Percentiles rank a stretch among this genome's conserved stretches.
Evolutionary conservation across 1,140 invertebrate genomes (phyloP).

Genomic region (Bombyx mandarina): DNA sequence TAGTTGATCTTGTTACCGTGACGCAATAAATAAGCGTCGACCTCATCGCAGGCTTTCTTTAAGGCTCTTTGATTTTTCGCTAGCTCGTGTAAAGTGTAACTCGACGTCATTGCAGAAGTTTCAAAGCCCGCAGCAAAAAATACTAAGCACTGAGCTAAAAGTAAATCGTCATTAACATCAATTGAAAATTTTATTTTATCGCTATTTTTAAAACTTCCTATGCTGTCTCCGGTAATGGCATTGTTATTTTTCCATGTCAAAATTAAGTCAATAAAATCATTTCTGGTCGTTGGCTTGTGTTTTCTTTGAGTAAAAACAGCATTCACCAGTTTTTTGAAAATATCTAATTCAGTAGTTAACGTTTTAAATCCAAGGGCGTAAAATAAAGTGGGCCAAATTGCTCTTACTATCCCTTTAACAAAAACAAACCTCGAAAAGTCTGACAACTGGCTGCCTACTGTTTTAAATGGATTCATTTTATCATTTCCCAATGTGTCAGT

Average conservation of each 20-base stretch:
- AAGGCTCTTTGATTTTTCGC: constrained; percentile 73
- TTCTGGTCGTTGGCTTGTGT: constrained; percentile 19
- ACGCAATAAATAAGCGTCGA: constrained; percentile 50
- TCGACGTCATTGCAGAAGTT: constrained; percentile 62
- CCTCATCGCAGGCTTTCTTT: constrained; percentile 68
- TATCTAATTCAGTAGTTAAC: constrained; percentile 19
- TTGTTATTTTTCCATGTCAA: constrained; percentile 26
- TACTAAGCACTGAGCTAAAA: constrained; percentile 46
- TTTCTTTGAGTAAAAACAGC: constrained; percentile 24
- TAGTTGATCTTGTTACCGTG: constrained; percentile 46
- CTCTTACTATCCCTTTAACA: constrained; percentile 13
- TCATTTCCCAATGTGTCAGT: constrained; percentile 57
- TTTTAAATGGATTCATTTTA: constrained; percentile 60
- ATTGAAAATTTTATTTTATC: constrained; percentile 17
- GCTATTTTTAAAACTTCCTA: constrained; percentile 17
- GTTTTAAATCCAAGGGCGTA: constrained; percentile 21
- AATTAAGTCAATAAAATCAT: constrained; percentile 36
- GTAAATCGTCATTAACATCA: constrained; percentile 22
- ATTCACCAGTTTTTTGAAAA: constrained; percentile 27
- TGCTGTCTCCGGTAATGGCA: constrained; percentile 24
- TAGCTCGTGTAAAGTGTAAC: constrained; percentile 71
- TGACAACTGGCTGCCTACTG: constrained; percentile 51
- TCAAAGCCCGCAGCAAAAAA: constrained; percentile 46
- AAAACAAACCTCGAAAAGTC: constrained; percentile 15
- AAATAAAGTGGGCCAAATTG: constrained; percentile 32